phyloP scores from a whole-genome alignment of 2,113 vertebrate species.

The Dromiciops gliroides region DNA sequence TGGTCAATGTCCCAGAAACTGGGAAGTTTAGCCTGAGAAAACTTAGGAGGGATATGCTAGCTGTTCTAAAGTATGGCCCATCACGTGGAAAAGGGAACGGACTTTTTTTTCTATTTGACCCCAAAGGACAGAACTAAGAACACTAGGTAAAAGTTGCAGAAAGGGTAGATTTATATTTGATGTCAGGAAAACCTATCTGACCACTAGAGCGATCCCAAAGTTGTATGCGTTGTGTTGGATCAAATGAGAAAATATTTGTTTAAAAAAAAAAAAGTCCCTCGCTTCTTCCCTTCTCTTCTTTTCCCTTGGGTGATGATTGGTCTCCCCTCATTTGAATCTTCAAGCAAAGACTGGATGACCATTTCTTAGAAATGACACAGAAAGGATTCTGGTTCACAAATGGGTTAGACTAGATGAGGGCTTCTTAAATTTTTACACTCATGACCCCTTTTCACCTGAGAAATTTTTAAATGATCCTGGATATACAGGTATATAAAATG shows the following conservation, averaged over 20 bases:
- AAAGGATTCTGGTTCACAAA: background rate
- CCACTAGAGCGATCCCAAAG: background rate
- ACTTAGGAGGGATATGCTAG: too few species aligned
- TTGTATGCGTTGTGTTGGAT: too few species aligned
- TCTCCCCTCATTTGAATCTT: background rate
- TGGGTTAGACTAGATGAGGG: background rate
- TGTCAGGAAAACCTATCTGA: background rate
- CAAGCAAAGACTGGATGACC: background rate
- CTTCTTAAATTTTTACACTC: too few species aligned
- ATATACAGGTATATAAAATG: too few species aligned
- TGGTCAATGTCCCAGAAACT: too few species aligned
- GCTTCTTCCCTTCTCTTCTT: background rate
- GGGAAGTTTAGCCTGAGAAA: too few species aligned
- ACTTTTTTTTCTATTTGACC: background rate
- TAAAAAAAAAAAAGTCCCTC: too few species aligned
- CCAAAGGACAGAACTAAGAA: background rate
- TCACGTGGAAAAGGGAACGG: background rate
- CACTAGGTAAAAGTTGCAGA: background rate
- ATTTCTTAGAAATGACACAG: background rate
- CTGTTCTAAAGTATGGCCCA: too few species aligned
- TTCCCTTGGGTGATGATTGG: background rate
- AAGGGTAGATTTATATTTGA: background rate
- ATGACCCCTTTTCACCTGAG: too few species aligned
- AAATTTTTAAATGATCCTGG: too few species aligned
- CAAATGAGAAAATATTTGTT: background rate